A percentile compares a stretch with the other conserved stretches of the same genome.
Conservation (phyloP, 2,888 invertebrate species). For the Limnephilus auricula region DNA sequence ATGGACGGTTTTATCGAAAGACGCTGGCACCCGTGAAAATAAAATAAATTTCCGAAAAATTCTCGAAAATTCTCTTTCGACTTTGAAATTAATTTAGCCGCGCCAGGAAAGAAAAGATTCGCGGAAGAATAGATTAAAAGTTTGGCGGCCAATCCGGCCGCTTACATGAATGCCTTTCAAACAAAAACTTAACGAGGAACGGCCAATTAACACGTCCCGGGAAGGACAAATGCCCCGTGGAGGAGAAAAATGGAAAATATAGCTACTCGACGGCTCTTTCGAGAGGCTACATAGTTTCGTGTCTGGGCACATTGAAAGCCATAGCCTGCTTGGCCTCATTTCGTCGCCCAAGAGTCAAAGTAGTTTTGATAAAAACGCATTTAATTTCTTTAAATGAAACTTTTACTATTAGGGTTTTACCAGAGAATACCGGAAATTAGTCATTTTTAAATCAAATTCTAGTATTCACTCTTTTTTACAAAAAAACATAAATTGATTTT, state of each 20-base stretch:
- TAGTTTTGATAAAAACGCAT: too few relatives aligned
- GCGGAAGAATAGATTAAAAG: background rate
- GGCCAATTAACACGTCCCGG: background rate
- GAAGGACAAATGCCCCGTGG: background rate
- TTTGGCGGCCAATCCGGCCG: background rate
- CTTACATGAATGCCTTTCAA: background rate
- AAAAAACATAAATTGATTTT: too few relatives aligned
- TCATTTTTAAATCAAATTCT: too few relatives aligned
- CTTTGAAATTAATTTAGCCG: conserved; percentile 2
- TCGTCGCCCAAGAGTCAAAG: too few relatives aligned
- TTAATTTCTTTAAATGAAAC: too few relatives aligned
- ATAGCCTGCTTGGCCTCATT: background rate
- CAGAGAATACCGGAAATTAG: too few relatives aligned
- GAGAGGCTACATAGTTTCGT: background rate
- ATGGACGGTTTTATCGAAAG: conserved; percentile 3
- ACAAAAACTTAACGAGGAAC: background rate
- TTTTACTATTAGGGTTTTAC: too few relatives aligned
- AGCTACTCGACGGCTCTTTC: background rate
- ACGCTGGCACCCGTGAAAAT: background rate
- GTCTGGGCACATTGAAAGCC: background rate
- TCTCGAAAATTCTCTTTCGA: background rate
- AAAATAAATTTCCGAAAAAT: conserved; percentile 17
- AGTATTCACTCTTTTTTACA: too few relatives aligned
- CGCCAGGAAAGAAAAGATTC: conserved; percentile 6
- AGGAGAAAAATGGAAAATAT: background rate